A percentile compares a stretch with the other conserved stretches of the same genome.
Conservation (phyloP, 2,888 invertebrate species). For the Synanthedon tipuliformis region DNA sequence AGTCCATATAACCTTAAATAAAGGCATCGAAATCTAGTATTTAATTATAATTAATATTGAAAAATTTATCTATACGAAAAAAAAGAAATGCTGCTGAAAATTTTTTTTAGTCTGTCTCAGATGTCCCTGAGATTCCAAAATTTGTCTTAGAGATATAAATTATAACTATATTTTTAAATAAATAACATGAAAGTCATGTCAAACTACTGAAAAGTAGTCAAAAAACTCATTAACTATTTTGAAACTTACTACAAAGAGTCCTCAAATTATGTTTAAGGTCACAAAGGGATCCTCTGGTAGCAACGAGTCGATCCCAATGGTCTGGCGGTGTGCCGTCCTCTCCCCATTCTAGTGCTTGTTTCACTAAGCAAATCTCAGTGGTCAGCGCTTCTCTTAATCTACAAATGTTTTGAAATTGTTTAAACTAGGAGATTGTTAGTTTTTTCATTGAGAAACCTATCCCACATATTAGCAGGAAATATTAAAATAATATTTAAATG, state of each 20-base stretch:
- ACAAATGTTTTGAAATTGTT: not conserved
- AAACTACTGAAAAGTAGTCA: not conserved
- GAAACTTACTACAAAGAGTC: constrained; percentile 43
- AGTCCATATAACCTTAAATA: constrained; percentile 63
- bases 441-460: too few species aligned
- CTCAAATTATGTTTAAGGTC: constrained; percentile 56
- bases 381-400: constrained; percentile 51
- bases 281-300: constrained; percentile 44
- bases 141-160: too few species aligned
- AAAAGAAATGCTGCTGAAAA: too few species aligned
- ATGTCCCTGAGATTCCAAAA: too few species aligned
- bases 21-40: not conserved
- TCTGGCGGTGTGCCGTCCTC: constrained; percentile 55
- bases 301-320: constrained; percentile 62
- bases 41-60: too few species aligned
- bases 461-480: too few species aligned
- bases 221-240: not conserved
- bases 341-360: constrained; percentile 61
- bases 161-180: too few species aligned
- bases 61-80: too few species aligned
- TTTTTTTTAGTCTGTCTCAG: too few species aligned
- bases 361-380: constrained; percentile 55
- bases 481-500: too few species aligned
- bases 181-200: too few species aligned
- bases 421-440: too few species aligned